Conservation (phyloP, 2,888 invertebrate genomes). For the Chymomyza caudatula region DNA sequence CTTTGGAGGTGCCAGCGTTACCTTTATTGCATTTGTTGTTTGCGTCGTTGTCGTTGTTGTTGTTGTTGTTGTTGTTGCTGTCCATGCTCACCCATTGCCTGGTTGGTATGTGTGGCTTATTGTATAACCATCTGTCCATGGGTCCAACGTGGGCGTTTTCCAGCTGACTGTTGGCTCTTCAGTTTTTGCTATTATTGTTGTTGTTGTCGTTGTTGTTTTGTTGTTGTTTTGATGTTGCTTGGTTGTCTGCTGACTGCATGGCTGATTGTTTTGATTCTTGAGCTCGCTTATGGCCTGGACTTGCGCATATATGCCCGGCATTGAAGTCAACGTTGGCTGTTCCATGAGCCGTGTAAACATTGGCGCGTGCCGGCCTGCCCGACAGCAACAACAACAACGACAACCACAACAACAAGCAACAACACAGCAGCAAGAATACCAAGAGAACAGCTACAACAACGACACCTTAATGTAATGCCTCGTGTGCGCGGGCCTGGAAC, state of each 20-base stretch:
- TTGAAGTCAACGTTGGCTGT: not conserved
- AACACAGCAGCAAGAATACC: no score
- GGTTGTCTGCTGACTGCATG: slow-evolving; percentile 50
- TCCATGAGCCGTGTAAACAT: slow-evolving; percentile 67
- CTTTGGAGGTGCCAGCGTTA: slow-evolving; percentile 36
- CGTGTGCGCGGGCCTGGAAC: slow-evolving; percentile 49
- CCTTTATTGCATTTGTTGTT: not conserved
- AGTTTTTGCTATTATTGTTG: slow-evolving; percentile 10
- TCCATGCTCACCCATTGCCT: slow-evolving; percentile 16
- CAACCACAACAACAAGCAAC: slow-evolving; percentile 13
- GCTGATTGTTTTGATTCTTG: slow-evolving; percentile 69
- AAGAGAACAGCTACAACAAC: slow-evolving; percentile 29
- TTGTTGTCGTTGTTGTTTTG: slow-evolving; percentile 8
- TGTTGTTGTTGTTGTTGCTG: slow-evolving; percentile 2
- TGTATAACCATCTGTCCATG: slow-evolving; percentile 53
- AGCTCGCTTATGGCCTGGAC: slow-evolving; percentile 5
- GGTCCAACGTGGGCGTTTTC: slow-evolving; percentile 62
- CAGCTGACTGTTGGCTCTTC: slow-evolving; percentile 35
- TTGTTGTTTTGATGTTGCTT: slow-evolving; percentile 40
- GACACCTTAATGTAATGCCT: slow-evolving; percentile 68
- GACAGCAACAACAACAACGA: slow-evolving; percentile 42
- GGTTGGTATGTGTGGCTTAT: slow-evolving; percentile 56
- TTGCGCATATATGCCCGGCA: slow-evolving; percentile 51
- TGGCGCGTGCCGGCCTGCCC: slow-evolving; percentile 60
- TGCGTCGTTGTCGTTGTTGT: not conserved